These are phyloP conservation scores for Tokudaia tokunoshimensis DNA, from an alignment of 2,797 vertebrate genomes.

Conservation along the genomic window DNA sequence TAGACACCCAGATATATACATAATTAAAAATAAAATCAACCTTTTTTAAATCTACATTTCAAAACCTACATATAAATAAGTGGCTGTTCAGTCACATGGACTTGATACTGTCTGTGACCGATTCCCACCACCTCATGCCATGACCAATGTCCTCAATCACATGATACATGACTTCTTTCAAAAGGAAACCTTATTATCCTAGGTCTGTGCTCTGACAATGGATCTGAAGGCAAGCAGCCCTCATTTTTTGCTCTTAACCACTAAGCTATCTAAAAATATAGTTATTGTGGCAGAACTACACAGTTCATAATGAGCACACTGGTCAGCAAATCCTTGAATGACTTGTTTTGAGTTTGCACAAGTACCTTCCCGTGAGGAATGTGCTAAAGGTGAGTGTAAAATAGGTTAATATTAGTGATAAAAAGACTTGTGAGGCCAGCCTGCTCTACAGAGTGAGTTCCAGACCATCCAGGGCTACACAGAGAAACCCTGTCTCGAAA, in stretches of 20 bases:
- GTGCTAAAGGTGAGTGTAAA: slow-evolving; percentile 32
- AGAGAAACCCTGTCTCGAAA: background rate
- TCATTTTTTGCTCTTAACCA: background rate
- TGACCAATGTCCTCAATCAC: background rate
- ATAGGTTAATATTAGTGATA: background rate
- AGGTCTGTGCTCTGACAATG: background rate
- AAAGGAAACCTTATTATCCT: slow-evolving; percentile 45
- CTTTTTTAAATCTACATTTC: background rate
- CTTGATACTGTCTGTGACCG: background rate
- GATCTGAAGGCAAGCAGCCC: background rate
- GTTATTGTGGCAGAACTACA: background rate
- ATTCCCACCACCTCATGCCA: background rate
- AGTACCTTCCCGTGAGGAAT: slow-evolving; percentile 26
- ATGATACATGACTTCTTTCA: background rate
- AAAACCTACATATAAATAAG: background rate
- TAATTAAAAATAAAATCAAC: background rate
- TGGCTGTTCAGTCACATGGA: background rate
- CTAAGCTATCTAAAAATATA: background rate
- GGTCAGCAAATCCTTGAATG: slow-evolving; percentile 36
- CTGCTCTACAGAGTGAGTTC: background rate
- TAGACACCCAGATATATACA: background rate
- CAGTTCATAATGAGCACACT: slow-evolving; percentile 3
- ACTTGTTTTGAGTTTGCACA: slow-evolving; percentile 14
- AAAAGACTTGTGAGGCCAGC: slow-evolving; percentile 2
- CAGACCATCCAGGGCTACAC: background rate